Conservation (phyloP, 2,888 invertebrate genomes). For the Cephus sareptanus region DNA sequence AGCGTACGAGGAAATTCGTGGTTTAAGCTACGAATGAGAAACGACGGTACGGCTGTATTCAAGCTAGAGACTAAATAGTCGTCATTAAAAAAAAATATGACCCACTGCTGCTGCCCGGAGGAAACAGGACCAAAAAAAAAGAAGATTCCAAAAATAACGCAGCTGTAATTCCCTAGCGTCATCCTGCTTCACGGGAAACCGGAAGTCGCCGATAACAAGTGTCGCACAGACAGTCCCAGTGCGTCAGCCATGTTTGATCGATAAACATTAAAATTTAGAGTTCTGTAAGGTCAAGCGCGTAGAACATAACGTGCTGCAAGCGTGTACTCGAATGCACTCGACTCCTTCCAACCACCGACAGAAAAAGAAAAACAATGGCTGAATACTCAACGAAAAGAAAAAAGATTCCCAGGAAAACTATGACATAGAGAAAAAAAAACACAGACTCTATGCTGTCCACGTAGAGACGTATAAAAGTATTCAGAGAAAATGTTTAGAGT, state of each 20-base stretch:
- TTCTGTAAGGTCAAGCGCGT: neutral
- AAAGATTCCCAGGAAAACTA: neutral
- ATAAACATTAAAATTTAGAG: constrained; percentile 23
- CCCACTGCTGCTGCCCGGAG: neutral
- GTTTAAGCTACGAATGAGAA: neutral
- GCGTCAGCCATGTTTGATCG: constrained; percentile 17
- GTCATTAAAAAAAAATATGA: neutral
- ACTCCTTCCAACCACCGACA: neutral
- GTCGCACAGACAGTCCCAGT: constrained; percentile 10
- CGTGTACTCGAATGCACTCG: neutral
- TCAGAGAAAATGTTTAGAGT: neutral
- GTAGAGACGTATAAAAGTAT: neutral
- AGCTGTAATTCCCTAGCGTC: neutral
- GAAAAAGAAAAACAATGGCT: neutral
- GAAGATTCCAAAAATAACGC: neutral
- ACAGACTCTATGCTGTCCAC: neutral
- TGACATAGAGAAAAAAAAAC: neutral
- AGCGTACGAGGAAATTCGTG: neutral
- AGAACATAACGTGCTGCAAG: neutral
- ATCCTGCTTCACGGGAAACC: constrained; percentile 15
- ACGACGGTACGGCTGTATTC: neutral
- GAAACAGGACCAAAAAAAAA: neutral
- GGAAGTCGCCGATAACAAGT: constrained; percentile 23
- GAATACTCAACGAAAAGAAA: neutral
- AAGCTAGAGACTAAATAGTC: neutral